These are phyloP conservation scores for Solenodon paradoxus DNA, from an alignment of 2,113 vertebrate species.

Conservation along the genomic window DNA sequence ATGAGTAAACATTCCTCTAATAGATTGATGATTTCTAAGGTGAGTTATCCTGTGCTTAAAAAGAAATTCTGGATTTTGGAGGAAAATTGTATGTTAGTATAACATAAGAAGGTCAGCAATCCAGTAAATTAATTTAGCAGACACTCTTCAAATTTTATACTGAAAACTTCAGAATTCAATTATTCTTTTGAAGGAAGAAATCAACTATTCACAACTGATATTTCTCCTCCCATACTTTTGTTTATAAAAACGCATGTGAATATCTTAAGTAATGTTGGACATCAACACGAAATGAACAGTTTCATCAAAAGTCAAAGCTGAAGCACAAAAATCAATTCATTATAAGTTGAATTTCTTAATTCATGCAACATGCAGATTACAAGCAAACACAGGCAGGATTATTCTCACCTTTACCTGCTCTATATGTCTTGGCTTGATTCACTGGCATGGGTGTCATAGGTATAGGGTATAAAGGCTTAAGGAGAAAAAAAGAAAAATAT, in stretches of 20 bases:
- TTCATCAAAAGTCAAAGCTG: neutral
- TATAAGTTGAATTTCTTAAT: neutral
- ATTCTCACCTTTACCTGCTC: slow-evolving; percentile 99
- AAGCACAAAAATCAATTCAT: neutral
- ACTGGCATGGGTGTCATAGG: slow-evolving; percentile 98
- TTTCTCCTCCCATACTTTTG: neutral
- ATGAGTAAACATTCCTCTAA: neutral
- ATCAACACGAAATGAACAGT: neutral
- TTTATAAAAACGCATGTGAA: neutral
- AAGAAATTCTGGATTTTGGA: neutral
- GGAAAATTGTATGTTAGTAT: neutral
- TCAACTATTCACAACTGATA: neutral
- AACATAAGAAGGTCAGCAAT: neutral
- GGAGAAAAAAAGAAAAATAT: slow-evolving; percentile 72
- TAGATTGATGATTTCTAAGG: neutral
- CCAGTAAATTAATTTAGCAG: neutral
- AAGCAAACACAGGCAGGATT: slow-evolving; percentile 84
- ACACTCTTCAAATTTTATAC: neutral
- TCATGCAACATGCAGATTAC: slow-evolving; percentile 82
- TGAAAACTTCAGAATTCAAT: neutral
- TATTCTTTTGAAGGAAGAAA: neutral
- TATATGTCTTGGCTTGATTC: slow-evolving; percentile 99
- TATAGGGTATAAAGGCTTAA: slow-evolving; percentile 96
- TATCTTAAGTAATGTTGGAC: neutral
- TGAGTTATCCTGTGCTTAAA: neutral